These are phyloP conservation scores for Dryomyza anilis DNA, from an alignment of 2,888 invertebrate species.

Conservation along the genomic window DNA sequence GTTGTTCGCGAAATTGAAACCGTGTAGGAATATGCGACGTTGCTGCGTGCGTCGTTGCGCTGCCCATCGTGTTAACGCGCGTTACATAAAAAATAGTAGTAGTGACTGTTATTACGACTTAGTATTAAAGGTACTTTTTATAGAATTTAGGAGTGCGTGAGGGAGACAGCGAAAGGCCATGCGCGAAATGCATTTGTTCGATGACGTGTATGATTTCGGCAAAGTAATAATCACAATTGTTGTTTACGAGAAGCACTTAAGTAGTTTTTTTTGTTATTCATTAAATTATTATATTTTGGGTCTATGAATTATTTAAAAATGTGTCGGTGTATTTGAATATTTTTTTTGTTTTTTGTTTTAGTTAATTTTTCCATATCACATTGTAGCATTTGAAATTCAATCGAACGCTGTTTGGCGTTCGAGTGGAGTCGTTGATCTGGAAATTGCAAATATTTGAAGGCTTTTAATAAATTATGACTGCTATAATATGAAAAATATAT, in stretches of 20 bases:
- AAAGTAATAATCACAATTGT: constrained; percentile 50
- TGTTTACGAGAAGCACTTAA: constrained; percentile 39
- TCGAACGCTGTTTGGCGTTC: neutral
- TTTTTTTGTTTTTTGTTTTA: no score
- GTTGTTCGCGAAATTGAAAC: constrained; percentile 8
- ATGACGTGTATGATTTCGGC: no score
- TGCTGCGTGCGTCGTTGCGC: neutral
- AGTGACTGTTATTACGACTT: neutral
- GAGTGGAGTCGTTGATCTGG: constrained; percentile 13
- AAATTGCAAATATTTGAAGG: constrained; percentile 16
- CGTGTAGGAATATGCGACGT: constrained; percentile 3
- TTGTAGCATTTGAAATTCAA: constrained; percentile 8
- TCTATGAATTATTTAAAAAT: no score
- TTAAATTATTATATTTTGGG: neutral
- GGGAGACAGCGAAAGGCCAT: no score
- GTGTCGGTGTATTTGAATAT: neutral
- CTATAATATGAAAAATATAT: no score
- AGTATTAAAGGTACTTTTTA: neutral
- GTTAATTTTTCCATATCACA: constrained; percentile 24
- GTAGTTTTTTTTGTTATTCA: constrained; percentile 9
- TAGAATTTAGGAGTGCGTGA: neutral
- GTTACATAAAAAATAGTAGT: neutral
- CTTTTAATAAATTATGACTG: no score
- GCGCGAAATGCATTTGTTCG: no score
- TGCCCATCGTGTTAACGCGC: neutral